These are phyloP conservation scores for Ceriagrion tenellum DNA, from an alignment of 2,888 invertebrate genomes.

Conservation along the genomic window DNA sequence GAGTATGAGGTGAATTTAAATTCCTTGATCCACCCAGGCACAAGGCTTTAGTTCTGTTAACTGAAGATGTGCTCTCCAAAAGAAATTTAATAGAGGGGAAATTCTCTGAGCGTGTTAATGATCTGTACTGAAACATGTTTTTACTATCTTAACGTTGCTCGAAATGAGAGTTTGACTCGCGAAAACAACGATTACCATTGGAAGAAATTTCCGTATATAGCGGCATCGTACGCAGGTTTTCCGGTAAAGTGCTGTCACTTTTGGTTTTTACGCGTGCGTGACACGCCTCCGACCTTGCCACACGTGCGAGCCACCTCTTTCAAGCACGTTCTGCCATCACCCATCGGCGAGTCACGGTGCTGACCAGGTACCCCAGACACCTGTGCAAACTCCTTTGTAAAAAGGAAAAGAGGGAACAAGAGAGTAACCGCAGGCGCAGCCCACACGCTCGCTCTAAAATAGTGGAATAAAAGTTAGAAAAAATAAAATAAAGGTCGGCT, in stretches of 20 bases:
- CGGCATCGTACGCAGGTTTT: background rate
- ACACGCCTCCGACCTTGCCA: background rate
- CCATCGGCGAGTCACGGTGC: background rate
- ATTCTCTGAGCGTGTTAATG: too few species aligned
- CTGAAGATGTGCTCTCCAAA: too few species aligned
- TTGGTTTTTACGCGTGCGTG: background rate
- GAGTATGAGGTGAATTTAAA: too few species aligned
- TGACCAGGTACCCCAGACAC: background rate
- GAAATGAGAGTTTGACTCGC: background rate
- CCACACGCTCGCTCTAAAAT: background rate
- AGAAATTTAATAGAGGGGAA: too few species aligned
- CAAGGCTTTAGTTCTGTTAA: too few species aligned
- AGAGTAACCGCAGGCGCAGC: background rate
- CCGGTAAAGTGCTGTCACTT: background rate
- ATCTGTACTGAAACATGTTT: too few species aligned
- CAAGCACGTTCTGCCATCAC: too few species aligned
- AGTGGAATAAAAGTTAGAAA: background rate
- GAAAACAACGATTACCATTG: background rate
- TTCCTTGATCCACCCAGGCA: too few species aligned
- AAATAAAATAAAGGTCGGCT: background rate
- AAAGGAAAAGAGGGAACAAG: background rate
- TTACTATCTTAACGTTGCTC: too few species aligned
- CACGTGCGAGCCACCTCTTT: too few species aligned
- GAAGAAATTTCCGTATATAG: background rate
- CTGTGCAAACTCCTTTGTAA: background rate